phyloP scores from a whole-genome alignment of 2,113 vertebrate genomes.

The Cephalopterus ornatus region DNA sequence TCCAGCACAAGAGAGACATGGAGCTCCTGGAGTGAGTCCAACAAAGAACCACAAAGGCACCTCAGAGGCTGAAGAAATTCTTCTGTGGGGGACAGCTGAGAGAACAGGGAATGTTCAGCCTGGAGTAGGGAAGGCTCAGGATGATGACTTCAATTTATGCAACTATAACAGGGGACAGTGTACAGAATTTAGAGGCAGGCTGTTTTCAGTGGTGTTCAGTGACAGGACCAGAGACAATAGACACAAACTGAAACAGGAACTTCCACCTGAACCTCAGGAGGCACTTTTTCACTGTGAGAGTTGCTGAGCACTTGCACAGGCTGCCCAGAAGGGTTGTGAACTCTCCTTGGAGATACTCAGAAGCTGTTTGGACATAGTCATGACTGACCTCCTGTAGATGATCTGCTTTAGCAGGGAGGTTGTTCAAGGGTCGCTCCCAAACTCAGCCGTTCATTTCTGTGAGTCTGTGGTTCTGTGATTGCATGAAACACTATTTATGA shows the following conservation, averaged over 20 bases:
- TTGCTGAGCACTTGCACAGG: background rate
- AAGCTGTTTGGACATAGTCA: background rate
- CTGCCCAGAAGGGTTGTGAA: background rate
- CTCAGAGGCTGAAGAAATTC: background rate
- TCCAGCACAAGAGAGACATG: background rate
- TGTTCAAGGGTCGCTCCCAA: background rate
- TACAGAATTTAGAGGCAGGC: background rate
- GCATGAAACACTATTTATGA: background rate
- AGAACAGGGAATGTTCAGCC: background rate
- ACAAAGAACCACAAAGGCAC: background rate
- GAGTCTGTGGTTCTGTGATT: background rate
- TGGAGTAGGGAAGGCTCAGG: background rate
- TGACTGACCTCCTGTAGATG: background rate
- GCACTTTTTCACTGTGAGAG: background rate
- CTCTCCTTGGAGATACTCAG: background rate
- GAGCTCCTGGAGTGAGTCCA: background rate
- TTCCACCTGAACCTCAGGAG: background rate
- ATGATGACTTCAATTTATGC: background rate
- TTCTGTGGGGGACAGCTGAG: fast-evolving
- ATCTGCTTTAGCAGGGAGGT: background rate
- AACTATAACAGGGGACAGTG: background rate
- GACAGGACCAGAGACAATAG: background rate
- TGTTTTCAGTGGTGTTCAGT: fast-evolving
- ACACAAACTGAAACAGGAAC: background rate
- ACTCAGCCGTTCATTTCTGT: background rate